Base-by-base conservation (phyloP, 2,797 vertebrate species). In the Phoebastria nigripes region DNA sequence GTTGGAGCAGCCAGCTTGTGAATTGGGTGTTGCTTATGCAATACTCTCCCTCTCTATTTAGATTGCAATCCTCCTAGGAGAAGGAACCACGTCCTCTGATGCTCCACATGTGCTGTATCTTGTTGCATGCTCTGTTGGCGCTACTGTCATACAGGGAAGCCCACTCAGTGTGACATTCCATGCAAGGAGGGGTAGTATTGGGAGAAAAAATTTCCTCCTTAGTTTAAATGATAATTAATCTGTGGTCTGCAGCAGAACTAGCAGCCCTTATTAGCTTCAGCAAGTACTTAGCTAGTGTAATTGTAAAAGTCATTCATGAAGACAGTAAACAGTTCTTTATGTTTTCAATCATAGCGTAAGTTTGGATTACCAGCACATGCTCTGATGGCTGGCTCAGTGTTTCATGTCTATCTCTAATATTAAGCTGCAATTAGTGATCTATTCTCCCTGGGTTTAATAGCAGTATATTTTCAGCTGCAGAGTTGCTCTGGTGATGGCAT, bases 381-480 rank as follows among this genome's bases (percentile, higher is more conserved):
- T 94, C 83, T 87, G 86, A 80, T 35, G 71, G 35, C 81, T 93
- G 74, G 81, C 81, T 94, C 71, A 52, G 78, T 92, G 77, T 91
- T 95, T 93, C 87, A 78, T 55, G 67, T 92, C 94, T 89, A 54
- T 91, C 86, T 93, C 82, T 91, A 92, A 93, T 97, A 96, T 94
- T 94, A 96, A 96, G 87, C 71, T 82, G 87, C 96, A 96, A 97
- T 97, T 97, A 96, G 94, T 83, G 85, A 89, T 95, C 92, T 96
- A 94, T 96, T 95, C 95, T 96, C 96, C 87, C 89, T 89, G 91
- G 94, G 62, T 82, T 94, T 96, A 97, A 96, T 90, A 91, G 94
- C 92, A 95, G 89, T 93, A 92, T 95, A 95, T 97, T 97, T 97
- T 94, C 96, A 96, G 96, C 95, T 86, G 69, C 81, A 65, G 87